A percentile compares a stretch with the other conserved stretches of the same genome.
Conservation (phyloP, 2,888 invertebrate genomes). For the Acrocera orbiculus region DNA sequence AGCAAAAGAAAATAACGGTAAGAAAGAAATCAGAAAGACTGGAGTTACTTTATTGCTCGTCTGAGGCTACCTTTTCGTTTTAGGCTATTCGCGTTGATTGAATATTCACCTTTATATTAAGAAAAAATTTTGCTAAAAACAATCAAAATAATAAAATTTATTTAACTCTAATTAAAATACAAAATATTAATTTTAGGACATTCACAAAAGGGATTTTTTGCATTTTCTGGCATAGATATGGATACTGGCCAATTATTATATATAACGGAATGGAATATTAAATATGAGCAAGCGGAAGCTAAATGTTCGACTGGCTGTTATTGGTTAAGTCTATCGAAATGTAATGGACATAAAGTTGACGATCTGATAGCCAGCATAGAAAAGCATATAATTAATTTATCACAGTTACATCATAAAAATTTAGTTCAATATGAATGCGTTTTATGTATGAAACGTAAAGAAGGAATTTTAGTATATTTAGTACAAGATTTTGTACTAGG, state of each 20-base stretch:
- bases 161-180: neutral
- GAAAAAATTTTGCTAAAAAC: no score
- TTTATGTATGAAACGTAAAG: constrained; percentile 41
- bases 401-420: constrained; percentile 50
- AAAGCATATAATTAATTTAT: constrained; percentile 56
- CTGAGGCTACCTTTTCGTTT: neutral
- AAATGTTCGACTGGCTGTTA: constrained; percentile 23
- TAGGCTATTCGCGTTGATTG: neutral
- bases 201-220: constrained; percentile 51
- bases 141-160: neutral
- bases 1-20: no score
- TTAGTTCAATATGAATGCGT: constrained; percentile 61
- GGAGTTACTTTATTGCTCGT: no score
- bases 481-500: constrained; percentile 47
- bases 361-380: constrained; percentile 38
- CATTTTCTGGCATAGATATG: constrained; percentile 59
- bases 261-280: constrained; percentile 58
- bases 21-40: no score
- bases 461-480: constrained; percentile 45
- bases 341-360: constrained; percentile 26
- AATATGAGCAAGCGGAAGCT: constrained; percentile 27
- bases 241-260: constrained; percentile 52
- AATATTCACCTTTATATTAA: no score
- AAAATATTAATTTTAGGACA: constrained; percentile 47
- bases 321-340: constrained; percentile 23